phyloP scores from a whole-genome alignment of 2,888 invertebrate genomes.

The Drosophila pegasa region DNA sequence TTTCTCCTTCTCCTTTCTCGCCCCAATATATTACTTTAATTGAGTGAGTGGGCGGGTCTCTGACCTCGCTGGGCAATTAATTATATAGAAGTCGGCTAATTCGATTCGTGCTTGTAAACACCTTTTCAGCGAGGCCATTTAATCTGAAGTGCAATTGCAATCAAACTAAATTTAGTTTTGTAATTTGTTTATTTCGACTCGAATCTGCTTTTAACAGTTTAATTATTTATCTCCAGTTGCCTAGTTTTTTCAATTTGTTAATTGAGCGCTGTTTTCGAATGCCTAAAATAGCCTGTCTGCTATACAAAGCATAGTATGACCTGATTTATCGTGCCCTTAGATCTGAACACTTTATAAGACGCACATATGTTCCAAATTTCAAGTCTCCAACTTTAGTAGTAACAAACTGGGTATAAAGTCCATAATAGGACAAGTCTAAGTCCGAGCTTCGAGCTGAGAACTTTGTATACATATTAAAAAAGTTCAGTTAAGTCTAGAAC shows the following conservation, averaged over 20 bases:
- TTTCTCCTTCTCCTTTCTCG: neutral
- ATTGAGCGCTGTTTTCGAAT: neutral
- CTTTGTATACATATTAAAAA: neutral
- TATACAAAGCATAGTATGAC: no score
- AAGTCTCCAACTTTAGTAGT: no score
- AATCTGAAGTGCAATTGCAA: conserved; percentile 6
- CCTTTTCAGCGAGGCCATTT: neutral
- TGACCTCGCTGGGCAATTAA: conserved; percentile 32
- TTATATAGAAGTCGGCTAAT: conserved; percentile 49
- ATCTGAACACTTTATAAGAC: no score
- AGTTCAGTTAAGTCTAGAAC: neutral
- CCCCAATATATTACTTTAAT: neutral
- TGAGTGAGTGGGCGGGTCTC: conserved; percentile 4
- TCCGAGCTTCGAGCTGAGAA: neutral
- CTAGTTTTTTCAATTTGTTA: neutral
- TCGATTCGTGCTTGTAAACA: conserved; percentile 19
- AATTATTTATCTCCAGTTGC: conserved; percentile 3
- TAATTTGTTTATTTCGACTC: conserved; percentile 1
- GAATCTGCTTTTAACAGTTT: conserved; percentile 1
- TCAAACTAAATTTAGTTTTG: neutral
- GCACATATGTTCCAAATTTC: no score
- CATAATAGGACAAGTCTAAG: no score
- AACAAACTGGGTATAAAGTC: no score
- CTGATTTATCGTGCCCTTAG: no score
- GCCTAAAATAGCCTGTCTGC: neutral